These are phyloP conservation scores for Calcarius lapponicus DNA, from an alignment of 2,797 vertebrate genomes.

Conservation along the genomic window DNA sequence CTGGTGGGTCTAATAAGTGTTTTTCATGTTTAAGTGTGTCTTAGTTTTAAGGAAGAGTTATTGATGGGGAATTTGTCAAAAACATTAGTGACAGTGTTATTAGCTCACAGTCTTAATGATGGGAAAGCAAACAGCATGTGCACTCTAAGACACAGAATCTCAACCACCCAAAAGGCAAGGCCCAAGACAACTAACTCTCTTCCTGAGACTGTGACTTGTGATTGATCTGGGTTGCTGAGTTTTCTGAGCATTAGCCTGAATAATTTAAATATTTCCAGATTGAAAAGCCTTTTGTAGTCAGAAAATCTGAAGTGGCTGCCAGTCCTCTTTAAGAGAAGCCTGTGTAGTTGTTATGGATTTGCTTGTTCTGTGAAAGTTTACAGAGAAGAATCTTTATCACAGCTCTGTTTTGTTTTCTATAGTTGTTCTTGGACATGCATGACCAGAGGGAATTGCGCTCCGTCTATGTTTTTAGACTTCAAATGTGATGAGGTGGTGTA, in stretches of 20 bases:
- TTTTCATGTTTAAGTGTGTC: neutral
- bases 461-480: neutral
- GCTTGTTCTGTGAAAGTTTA: conserved; percentile 30
- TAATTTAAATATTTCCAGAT: neutral
- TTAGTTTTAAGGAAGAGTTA: neutral
- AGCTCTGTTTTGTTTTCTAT: neutral
- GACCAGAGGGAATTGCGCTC: neutral
- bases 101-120: neutral
- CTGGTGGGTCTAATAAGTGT: neutral
- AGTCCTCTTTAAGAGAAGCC: neutral
- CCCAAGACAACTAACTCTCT: neutral
- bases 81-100: neutral
- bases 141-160: neutral
- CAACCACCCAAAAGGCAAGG: neutral
- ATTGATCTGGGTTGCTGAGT: neutral
- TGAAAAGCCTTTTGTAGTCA: neutral
- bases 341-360: neutral
- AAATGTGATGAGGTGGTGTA: neutral
- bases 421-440: neutral
- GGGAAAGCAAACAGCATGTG: neutral
- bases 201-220: neutral
- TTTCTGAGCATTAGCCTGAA: neutral
- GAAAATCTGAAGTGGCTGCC: neutral
- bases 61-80: neutral
- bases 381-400: neutral